A percentile compares a stretch with the other conserved stretches of the same genome.
phyloP scores from a whole-genome alignment of 2,113 vertebrate genomes.

The Clinocottus analis region DNA sequence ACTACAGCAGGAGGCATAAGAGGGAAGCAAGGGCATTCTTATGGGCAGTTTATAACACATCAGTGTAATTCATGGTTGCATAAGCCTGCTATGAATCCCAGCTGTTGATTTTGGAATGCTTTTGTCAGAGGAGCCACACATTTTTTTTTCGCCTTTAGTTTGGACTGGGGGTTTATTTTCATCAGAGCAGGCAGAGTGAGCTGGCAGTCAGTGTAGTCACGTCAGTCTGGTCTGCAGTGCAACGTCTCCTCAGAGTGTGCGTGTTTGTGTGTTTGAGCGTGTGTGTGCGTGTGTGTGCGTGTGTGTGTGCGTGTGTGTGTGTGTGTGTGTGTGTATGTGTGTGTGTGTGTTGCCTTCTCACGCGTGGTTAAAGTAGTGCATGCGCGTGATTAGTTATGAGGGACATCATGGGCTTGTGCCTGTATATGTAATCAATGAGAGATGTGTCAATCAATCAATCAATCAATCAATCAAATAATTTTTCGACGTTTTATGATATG shows the following conservation, averaged over 20 bases:
- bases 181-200: slow-evolving; percentile 58
- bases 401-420: slow-evolving; percentile 45
- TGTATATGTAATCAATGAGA: slow-evolving; percentile 1
- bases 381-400: slow-evolving; percentile 69
- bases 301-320: slow-evolving; percentile 17
- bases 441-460: slow-evolving; percentile 29
- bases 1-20: slow-evolving; percentile 17
- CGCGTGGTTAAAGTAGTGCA: slow-evolving; percentile 68
- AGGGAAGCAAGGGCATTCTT: slow-evolving; percentile 36
- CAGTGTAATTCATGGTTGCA: slow-evolving; percentile 38
- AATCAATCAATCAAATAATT: not conserved
- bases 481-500: not conserved
- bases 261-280: slow-evolving; percentile 22
- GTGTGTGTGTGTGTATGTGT: slow-evolving; percentile 13
- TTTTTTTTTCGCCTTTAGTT: slow-evolving; percentile 54
- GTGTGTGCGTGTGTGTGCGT: slow-evolving; percentile 24
- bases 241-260: slow-evolving; percentile 64
- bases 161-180: slow-evolving; percentile 63
- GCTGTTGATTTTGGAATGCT: slow-evolving; percentile 55
- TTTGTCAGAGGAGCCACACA: slow-evolving; percentile 40
- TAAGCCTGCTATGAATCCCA: slow-evolving; percentile 28
- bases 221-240: slow-evolving; percentile 78
- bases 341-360: slow-evolving; percentile 49
- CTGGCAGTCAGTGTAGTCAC: slow-evolving; percentile 69
- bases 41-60: slow-evolving; percentile 34